Evolutionary conservation across 1,140 invertebrate species (phyloP).

Genomic region (Drosophila gunungcola): DNA sequence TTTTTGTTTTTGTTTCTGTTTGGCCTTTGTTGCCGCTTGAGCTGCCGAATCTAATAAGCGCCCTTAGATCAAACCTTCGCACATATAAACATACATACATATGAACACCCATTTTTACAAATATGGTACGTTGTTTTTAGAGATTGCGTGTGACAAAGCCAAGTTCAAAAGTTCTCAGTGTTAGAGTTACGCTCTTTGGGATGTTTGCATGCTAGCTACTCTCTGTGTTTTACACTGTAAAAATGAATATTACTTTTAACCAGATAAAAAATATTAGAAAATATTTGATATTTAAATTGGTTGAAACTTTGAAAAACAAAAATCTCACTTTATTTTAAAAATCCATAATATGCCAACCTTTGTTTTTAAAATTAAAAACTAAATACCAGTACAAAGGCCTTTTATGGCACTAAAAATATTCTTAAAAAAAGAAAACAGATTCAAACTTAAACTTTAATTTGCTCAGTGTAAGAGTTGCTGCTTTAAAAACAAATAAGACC

Average conservation of each 20-base stretch:
- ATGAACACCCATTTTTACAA: neutral
- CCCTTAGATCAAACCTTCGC: constrained; percentile 2
- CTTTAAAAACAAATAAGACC: constrained; percentile 58
- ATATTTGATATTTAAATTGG: neutral
- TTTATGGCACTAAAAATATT: neutral
- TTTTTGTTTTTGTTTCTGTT: constrained; percentile 46
- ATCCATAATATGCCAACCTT: no score
- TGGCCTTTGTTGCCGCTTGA: constrained; percentile 32
- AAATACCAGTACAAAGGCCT: no score
- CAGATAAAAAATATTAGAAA: neutral
- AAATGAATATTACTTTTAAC: neutral
- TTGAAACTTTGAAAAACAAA: no score
- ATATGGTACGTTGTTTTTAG: neutral
- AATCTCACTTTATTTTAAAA: no score
- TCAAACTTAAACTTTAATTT: neutral
- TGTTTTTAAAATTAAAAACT: no score
- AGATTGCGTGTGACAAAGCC: constrained; percentile 59
- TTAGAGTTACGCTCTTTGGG: constrained; percentile 4
- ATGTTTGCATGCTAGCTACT: constrained; percentile 4
- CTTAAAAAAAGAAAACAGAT: neutral
- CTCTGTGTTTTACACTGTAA: constrained; percentile 1
- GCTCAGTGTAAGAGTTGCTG: constrained; percentile 26
- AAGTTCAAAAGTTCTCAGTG: constrained; percentile 69
- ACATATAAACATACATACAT: neutral
- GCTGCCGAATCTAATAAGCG: constrained; percentile 52